Evolutionary conservation across 2,888 invertebrate genomes (phyloP).

Genomic region (Heliconius erato): DNA sequence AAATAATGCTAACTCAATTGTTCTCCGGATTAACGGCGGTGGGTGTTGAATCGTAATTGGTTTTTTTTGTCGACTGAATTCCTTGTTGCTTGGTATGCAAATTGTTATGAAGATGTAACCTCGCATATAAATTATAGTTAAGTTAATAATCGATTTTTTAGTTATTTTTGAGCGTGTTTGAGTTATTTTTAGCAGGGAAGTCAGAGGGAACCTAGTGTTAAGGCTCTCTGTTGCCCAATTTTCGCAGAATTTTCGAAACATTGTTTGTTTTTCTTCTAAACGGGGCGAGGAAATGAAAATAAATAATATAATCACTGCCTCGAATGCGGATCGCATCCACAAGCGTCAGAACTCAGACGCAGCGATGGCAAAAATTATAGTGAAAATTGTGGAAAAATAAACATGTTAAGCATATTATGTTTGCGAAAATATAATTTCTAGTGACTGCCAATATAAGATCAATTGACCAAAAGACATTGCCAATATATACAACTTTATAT

Average conservation of each 20-base stretch:
- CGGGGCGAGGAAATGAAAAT: too few relatives aligned
- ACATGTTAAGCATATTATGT: too few relatives aligned
- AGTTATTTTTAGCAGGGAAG: background rate
- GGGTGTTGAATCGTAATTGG: conserved; percentile 48
- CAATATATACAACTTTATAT: too few relatives aligned
- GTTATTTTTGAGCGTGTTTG: background rate
- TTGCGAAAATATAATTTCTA: too few relatives aligned
- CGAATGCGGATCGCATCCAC: background rate
- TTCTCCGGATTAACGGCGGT: conserved; percentile 40
- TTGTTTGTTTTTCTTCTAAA: background rate
- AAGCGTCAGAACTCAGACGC: too few relatives aligned
- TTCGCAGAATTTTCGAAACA: background rate
- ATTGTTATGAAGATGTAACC: conserved; percentile 21
- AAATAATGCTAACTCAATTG: conserved; percentile 43
- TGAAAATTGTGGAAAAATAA: too few relatives aligned
- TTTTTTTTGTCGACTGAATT: conserved; percentile 43
- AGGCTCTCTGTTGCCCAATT: background rate
- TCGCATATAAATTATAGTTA: conserved; percentile 18
- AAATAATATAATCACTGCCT: too few relatives aligned
- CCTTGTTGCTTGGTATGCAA: conserved; percentile 48
- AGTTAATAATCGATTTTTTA: background rate
- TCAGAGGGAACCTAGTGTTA: background rate
- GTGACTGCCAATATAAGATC: too few relatives aligned
- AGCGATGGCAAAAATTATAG: too few relatives aligned
- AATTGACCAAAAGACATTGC: too few relatives aligned